These are phyloP conservation scores for Colossoma macropomum DNA, from an alignment of 2,113 vertebrate genomes.

Conservation along the genomic window DNA sequence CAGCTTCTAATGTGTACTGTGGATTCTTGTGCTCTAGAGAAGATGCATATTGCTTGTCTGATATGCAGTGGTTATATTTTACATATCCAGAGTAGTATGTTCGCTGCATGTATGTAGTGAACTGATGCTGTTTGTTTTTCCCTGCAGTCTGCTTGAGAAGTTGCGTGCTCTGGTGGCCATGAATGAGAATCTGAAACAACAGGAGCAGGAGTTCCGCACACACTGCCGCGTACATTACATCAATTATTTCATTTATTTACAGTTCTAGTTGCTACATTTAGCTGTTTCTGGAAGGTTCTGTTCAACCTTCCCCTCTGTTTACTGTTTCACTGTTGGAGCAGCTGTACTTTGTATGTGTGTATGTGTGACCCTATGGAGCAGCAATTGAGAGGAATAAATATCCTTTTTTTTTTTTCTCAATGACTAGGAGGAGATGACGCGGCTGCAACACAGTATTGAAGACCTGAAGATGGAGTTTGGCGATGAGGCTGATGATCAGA, in stretches of 20 bases:
- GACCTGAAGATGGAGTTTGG: conserved; percentile 80
- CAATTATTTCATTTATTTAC: neutral
- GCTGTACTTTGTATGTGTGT: neutral
- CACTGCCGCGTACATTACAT: conserved; percentile 88
- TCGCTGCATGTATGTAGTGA: neutral
- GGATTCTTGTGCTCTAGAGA: neutral
- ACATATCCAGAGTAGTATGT: neutral
- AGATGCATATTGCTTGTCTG: neutral
- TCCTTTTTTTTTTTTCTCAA: conserved; percentile 16
- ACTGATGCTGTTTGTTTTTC: conserved; percentile 27
- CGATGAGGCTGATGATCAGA: conserved; percentile 79
- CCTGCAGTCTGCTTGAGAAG: conserved; percentile 84
- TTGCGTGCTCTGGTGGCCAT: conserved; percentile 88
- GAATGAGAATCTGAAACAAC: conserved; percentile 93
- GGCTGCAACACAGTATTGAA: conserved; percentile 89
- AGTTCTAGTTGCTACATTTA: neutral
- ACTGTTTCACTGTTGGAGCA: too few species aligned
- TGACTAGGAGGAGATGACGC: conserved; percentile 91
- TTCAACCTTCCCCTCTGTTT: neutral
- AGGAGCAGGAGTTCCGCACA: conserved; percentile 92
- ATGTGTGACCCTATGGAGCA: neutral
- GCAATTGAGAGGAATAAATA: neutral
- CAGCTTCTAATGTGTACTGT: neutral
- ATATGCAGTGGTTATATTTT: neutral
- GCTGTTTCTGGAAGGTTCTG: neutral